Evolutionary conservation across 2,113 vertebrate genomes (phyloP).

Genomic region (Cepphus grylle): DNA sequence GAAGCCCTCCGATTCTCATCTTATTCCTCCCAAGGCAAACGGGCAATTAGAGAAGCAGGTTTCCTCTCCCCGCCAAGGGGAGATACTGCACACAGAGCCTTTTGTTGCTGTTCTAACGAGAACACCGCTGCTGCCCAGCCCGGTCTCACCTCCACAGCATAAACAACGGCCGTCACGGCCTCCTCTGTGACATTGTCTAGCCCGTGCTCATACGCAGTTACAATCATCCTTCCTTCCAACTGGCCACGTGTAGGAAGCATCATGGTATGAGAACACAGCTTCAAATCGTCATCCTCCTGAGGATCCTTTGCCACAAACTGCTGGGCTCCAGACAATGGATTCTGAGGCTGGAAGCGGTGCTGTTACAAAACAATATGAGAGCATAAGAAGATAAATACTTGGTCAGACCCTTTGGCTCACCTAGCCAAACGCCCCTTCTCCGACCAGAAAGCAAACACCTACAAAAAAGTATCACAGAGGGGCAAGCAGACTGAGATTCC

Average conservation of each 20-base stretch:
- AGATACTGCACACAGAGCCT: not conserved
- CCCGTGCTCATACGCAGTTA: conserved; percentile 92
- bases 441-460: not conserved
- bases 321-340: conserved; percentile 89
- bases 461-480: not conserved
- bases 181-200: conserved; percentile 94
- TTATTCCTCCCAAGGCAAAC: not conserved
- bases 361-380: conserved; percentile 4
- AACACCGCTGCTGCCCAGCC: not conserved
- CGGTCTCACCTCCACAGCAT: conserved; percentile 86
- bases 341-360: conserved; percentile 98
- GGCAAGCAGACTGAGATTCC: not conserved
- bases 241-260: conserved; percentile 91
- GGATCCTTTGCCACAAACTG: conserved; percentile 89
- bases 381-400: fast-evolving
- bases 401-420: not conserved
- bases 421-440: not conserved
- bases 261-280: conserved; percentile 93
- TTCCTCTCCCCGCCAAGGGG: not conserved
- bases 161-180: conserved; percentile 82
- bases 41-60: not conserved
- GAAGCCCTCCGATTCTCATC: not conserved
- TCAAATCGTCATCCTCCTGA: conserved; percentile 91
- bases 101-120: not conserved
- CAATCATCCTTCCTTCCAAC: conserved; percentile 95